Evolutionary conservation across 2,113 vertebrate species (phyloP), one percentile per base, ranked within the genome.

Genomic region (Nothocercus julius): DNA sequence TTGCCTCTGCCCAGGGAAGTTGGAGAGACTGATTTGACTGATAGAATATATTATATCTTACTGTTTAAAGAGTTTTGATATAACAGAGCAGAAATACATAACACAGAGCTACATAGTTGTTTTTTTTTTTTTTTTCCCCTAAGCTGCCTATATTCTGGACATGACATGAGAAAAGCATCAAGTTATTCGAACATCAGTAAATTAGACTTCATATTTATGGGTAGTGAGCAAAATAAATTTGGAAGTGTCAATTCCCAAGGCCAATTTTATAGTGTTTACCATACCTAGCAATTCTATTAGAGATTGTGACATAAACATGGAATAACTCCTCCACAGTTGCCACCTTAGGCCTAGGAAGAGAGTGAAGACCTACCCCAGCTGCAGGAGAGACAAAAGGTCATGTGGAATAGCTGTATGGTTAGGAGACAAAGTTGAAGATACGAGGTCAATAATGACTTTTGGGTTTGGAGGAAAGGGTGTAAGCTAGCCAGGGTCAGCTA

Each of bases 1-100:
- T 87, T 91, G 12, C 14, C 11, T 90, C 70, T 85, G 85, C 49
- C 76, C 64, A 22, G 64, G 58, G 75, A 83, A 87, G 40, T 42
- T 82, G 27, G 2, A 13, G 34, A n/a, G 16, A 63, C 59, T 85
- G 87, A 91, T 81, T 83, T 94, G 93, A 87, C 79, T 82, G 61
- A 91, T 88, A 80, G 82, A 92, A 93, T 75, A 44, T 45, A 80
- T 94, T 81, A 72, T 8, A 86, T 28, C 40, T 87, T 51, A 62
- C 54, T 73, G 24, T 70, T 95, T 91, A 45, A 64, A 68, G 47
- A 30, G 38, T 78, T 47, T 72, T 95, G 76, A 72, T 75, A 56
- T 83, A 42, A 73, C 88, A 58, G 34, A 86, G 76, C n/a, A 88
- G 34, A 81, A 56, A 54, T 49, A 61, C 4, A 34, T 51, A 88